Evolutionary conservation across 2,113 vertebrate genomes (phyloP).

Genomic region (Sarotherodon lohbergeri): DNA sequence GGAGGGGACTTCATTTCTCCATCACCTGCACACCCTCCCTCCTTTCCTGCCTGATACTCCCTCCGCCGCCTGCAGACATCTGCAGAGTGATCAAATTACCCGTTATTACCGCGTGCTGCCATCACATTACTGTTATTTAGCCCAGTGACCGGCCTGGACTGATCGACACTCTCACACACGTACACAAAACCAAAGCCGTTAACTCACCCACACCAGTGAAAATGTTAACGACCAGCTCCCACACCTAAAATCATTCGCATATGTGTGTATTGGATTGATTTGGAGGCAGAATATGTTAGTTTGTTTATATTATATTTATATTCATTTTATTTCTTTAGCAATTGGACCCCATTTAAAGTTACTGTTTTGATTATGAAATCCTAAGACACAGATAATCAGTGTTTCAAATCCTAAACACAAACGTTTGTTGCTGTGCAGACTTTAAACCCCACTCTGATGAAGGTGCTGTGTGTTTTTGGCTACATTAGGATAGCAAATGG

Average conservation of each 20-base stretch:
- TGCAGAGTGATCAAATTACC: slow-evolving; percentile 48
- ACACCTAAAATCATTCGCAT: not conserved
- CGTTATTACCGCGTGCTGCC: slow-evolving; percentile 24
- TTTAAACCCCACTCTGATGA: not conserved
- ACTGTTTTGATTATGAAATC: not conserved
- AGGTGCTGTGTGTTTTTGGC: not conserved
- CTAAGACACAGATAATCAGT: not conserved
- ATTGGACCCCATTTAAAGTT: not conserved
- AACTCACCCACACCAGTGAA: not conserved
- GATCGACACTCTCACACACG: not conserved
- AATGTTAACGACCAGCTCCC: not conserved
- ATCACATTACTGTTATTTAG: slow-evolving; percentile 53
- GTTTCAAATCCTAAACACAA: not conserved
- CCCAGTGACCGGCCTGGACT: not conserved
- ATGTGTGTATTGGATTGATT: not conserved
- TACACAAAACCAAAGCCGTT: not conserved
- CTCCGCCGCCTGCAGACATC: not conserved
- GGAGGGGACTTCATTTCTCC: not conserved
- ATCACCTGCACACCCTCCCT: slow-evolving; percentile 2
- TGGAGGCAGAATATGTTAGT: not conserved
- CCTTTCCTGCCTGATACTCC: not conserved
- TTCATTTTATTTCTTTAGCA: not conserved
- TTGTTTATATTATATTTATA: not conserved
- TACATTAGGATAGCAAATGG: not conserved
- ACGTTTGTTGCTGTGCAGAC: not conserved